phyloP scores from a whole-genome alignment of 1,140 invertebrate genomes.

The Zophobas morio region DNA sequence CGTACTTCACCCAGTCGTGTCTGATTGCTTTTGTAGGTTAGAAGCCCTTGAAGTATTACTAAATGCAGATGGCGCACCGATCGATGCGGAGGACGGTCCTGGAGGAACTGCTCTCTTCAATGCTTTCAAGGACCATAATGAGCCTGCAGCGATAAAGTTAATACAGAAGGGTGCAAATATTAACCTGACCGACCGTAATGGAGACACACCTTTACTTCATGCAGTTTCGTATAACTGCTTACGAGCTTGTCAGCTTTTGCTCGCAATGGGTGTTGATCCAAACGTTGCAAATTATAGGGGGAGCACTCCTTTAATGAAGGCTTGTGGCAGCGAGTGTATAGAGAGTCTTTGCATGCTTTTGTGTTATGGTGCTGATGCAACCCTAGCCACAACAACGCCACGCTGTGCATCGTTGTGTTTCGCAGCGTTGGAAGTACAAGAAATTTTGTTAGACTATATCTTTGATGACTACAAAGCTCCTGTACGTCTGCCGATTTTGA shows the following conservation, averaged over 20 bases:
- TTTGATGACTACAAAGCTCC: not conserved
- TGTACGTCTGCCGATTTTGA: not conserved
- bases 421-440: not conserved
- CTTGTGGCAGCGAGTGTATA: not conserved
- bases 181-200: not conserved
- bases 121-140: not conserved
- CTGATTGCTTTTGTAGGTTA: not conserved
- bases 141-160: not conserved
- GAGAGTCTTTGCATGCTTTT: not conserved
- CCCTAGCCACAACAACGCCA: conserved; percentile 2
- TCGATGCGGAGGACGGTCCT: not conserved
- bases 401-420: not conserved
- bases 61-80: not conserved
- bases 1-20: not conserved
- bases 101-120: not conserved
- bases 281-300: not conserved
- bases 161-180: not conserved
- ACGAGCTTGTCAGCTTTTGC: not conserved
- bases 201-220: not conserved
- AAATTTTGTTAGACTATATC: not conserved
- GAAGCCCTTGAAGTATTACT: not conserved
- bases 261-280: not conserved
- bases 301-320: not conserved
- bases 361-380: not conserved
- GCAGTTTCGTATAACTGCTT: not conserved